Base-by-base conservation (phyloP, 1,140 invertebrate genomes). In the Pteromalus puparum region DNA sequence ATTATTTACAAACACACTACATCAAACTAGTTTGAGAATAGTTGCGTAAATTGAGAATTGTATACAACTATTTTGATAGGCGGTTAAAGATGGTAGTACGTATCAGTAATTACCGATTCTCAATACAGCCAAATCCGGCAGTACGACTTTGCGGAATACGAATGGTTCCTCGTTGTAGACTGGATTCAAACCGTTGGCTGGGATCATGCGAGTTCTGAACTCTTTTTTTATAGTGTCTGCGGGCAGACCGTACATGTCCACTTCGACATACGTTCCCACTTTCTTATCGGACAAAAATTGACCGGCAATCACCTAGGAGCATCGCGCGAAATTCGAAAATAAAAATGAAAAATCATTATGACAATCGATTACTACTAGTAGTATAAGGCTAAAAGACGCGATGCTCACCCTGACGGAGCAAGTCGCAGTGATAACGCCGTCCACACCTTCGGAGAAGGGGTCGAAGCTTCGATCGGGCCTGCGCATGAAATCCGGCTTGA, bases 41-140 rank as follows among this genome's bases (percentile, higher is more conserved):
- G 26, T 70, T 82, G 15, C 10, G 28, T 72, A 34, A 46, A 34
- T 34, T 5, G 30, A 6, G 4, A 34, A 2, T 30, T 30, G 30
- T 5, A 5, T 5, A 30, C 0, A 30, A 30, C 30, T 30, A 30
- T 30, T 34, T 34, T 34, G 30, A 34, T 34, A n/a, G n/a, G n/a
- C n/a, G n/a, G n/a, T n/a, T n/a, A n/a, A n/a, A n/a, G n/a, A n/a
- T n/a, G n/a, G n/a, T n/a, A n/a, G n/a, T n/a, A n/a, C n/a, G n/a
- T n/a, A n/a, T 5, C 4, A 3, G 72, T 77, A 46, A 75, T 87
- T 89, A 77, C 98, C 99, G 90, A 99, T 98, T 79, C 99, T 95
- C 4, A 99, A 94, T 1, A 99, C 98, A 28, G 99, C 99, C 89
- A 99, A 92, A 93, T 99, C 99, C 0, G 99, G 99, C 9, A 99